These are phyloP conservation scores for Antheraea pernyi DNA, from an alignment of 1,140 invertebrate genomes.

Conservation along the genomic window DNA sequence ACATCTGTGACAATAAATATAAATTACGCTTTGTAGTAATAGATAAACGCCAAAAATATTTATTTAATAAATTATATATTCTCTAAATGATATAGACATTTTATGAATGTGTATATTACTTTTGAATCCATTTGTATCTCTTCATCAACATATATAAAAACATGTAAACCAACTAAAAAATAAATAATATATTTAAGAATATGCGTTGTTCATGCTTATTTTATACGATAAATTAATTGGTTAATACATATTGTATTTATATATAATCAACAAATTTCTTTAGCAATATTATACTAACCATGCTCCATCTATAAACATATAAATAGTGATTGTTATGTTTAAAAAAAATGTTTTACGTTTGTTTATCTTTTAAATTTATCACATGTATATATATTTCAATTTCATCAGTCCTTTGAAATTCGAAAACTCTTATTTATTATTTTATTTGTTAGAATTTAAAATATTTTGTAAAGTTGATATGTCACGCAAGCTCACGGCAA, in stretches of 20 bases:
- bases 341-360: too few relatives aligned
- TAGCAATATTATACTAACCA: too few relatives aligned
- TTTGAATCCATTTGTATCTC: too few relatives aligned
- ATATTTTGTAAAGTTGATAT: background rate
- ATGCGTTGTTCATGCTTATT: background rate
- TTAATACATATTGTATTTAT: background rate
- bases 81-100: background rate
- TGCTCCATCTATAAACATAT: too few relatives aligned
- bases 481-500: background rate
- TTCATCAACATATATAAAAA: too few relatives aligned
- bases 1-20: slow-evolving; percentile 77
- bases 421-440: too few relatives aligned
- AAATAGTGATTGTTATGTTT: too few relatives aligned
- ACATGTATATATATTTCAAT: too few relatives aligned
- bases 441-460: too few relatives aligned
- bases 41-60: slow-evolving; percentile 57
- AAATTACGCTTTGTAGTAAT: slow-evolving; percentile 75
- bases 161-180: too few relatives aligned
- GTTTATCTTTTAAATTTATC: too few relatives aligned
- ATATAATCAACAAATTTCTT: background rate
- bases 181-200: background rate
- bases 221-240: background rate
- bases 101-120: slow-evolving; percentile 12
- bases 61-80: slow-evolving; percentile 8
- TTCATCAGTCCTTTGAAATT: too few relatives aligned